A percentile compares a stretch with the other conserved stretches of the same genome.
phyloP scores from a whole-genome alignment of 1,140 invertebrate species.

The Ridgeia piscesae region DNA sequence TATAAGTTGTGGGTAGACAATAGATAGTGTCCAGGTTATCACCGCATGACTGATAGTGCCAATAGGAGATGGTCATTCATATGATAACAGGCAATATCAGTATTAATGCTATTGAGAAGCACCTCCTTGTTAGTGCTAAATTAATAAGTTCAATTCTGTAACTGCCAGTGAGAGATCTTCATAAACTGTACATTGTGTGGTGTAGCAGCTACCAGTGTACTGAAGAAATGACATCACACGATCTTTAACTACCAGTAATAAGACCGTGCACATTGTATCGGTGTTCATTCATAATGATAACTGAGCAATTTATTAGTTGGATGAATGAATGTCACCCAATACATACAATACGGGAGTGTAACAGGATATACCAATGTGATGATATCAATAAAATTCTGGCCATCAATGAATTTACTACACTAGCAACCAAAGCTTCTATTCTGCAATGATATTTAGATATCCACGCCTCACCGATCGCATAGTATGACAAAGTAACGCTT shows the following conservation, averaged over 20 bases:
- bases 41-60: not conserved
- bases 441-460: not conserved
- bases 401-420: not conserved
- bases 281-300: constrained; percentile 1
- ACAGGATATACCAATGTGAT: not conserved
- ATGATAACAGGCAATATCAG: not conserved
- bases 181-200: not conserved
- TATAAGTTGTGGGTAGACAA: not conserved
- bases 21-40: no score
- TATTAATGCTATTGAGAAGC: no score
- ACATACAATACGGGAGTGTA: not conserved
- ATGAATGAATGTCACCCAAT: constrained; percentile 9
- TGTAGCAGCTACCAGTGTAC: not conserved
- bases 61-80: not conserved
- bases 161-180: not conserved
- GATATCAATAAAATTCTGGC: not conserved
- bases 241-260: not conserved
- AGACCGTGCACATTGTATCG: not conserved
- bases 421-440: not conserved
- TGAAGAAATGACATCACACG: not conserved
- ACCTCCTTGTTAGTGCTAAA: no score
- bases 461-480: not conserved
- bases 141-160: not conserved
- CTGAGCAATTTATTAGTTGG: constrained; percentile 12
- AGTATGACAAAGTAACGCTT: not conserved